Evolutionary conservation across 2,797 vertebrate genomes (phyloP).

Genomic region (Malurus splendens): DNA sequence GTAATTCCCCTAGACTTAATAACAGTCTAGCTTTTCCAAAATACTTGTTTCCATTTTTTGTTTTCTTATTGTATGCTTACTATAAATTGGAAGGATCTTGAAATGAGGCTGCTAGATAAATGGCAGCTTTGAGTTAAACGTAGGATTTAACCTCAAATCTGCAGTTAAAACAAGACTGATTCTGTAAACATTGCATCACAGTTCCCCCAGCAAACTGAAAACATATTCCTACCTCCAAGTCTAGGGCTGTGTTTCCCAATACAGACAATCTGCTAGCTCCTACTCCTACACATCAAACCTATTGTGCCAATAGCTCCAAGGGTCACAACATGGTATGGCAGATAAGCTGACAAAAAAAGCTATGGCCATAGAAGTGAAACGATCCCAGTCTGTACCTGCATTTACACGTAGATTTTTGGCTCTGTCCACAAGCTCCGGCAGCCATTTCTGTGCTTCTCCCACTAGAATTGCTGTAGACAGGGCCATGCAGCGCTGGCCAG

Average conservation of each 20-base stretch:
- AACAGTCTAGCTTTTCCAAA: background rate
- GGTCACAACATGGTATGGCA: background rate
- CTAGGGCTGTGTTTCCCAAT: background rate
- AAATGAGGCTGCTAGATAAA: background rate
- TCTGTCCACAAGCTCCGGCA: slow-evolving; percentile 90
- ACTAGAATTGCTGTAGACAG: slow-evolving; percentile 91
- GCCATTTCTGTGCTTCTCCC: slow-evolving; percentile 87
- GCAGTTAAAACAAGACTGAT: background rate
- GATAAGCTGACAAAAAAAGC: background rate
- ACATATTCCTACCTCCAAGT: background rate
- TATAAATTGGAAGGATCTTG: background rate
- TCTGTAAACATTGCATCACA: background rate
- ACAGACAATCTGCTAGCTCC: background rate
- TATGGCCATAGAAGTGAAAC: background rate
- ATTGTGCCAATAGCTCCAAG: background rate
- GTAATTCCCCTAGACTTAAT: background rate
- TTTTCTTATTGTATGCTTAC: background rate
- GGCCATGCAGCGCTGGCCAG: slow-evolving; percentile 96
- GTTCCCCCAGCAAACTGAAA: background rate
- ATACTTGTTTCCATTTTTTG: background rate
- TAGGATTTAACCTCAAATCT: background rate
- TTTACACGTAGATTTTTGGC: slow-evolving; percentile 88
- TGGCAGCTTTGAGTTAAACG: background rate
- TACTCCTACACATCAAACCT: background rate
- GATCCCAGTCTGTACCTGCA: slow-evolving; percentile 77